A percentile compares a stretch with the other conserved stretches of the same genome.
These are phyloP conservation scores for Acanthurus leucopareius DNA, from an alignment of 2,797 vertebrate genomes.

Conservation along the genomic window DNA sequence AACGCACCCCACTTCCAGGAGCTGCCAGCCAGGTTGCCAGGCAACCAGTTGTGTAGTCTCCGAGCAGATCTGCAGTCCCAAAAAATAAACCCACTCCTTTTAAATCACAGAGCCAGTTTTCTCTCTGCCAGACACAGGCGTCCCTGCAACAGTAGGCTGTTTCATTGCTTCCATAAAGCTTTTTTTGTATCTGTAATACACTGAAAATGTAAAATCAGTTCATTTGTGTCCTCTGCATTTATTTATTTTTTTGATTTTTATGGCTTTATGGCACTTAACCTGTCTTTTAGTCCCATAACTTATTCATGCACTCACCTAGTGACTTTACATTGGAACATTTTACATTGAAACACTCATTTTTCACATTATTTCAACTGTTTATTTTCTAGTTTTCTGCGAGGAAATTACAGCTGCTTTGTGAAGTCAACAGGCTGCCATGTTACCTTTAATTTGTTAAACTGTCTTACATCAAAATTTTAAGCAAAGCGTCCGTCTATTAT, in stretches of 20 bases:
- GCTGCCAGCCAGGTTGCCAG: conserved; percentile 62
- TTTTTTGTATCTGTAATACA: not conserved
- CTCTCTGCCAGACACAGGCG: conserved; percentile 21
- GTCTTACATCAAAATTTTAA: too few relatives aligned
- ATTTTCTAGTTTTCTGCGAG: too few relatives aligned
- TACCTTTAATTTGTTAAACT: too few relatives aligned
- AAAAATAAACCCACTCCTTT: conserved; percentile 54
- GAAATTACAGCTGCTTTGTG: too few relatives aligned
- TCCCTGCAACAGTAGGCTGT: conserved; percentile 2
- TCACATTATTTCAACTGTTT: too few relatives aligned
- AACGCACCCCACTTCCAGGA: conserved; percentile 43
- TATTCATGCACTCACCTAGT: too few relatives aligned
- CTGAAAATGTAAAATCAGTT: not conserved
- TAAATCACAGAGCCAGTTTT: conserved; percentile 39
- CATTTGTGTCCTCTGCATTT: not conserved
- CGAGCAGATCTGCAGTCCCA: conserved; percentile 52
- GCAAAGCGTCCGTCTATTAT: too few relatives aligned
- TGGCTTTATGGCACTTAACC: not conserved
- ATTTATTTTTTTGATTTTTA: not conserved
- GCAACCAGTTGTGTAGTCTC: conserved; percentile 69
- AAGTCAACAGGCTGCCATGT: too few relatives aligned
- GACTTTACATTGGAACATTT: too few relatives aligned
- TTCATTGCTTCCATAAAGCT: not conserved
- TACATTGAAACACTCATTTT: too few relatives aligned
- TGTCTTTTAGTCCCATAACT: too few relatives aligned